These are phyloP conservation scores for Battus philenor DNA, from an alignment of 1,140 invertebrate species.

Conservation along the genomic window DNA sequence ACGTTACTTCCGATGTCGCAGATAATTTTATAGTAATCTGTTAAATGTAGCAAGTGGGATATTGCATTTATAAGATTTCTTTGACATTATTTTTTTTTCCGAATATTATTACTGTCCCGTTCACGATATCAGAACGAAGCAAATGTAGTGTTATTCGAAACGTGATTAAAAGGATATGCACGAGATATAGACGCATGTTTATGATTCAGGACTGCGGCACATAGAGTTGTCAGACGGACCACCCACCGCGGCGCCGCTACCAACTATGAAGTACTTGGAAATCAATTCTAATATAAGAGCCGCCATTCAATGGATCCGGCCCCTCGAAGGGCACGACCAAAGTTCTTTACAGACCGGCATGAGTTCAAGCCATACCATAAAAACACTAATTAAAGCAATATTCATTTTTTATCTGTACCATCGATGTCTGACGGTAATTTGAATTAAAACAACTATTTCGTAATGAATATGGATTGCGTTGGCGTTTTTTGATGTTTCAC, in stretches of 20 bases:
- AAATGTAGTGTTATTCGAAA: slow-evolving; percentile 66
- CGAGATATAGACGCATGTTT: slow-evolving; percentile 62
- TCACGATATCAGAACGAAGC: slow-evolving; percentile 48
- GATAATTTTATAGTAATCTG: no score
- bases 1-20: no score
- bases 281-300: slow-evolving; percentile 15
- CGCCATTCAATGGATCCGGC: slow-evolving; percentile 2
- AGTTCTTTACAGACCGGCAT: background rate
- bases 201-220: slow-evolving; percentile 31
- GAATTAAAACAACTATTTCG: slow-evolving; percentile 8
- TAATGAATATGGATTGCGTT: slow-evolving; percentile 11
- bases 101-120: no score
- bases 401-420: slow-evolving; percentile 7
- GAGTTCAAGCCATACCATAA: background rate
- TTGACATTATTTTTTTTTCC: no score
- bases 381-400: slow-evolving; percentile 2
- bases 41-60: no score
- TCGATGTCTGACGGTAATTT: background rate
- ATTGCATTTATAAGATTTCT: no score
- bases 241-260: slow-evolving; percentile 41
- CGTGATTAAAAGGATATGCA: slow-evolving; percentile 70
- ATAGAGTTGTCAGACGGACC: slow-evolving; percentile 67
- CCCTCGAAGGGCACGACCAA: background rate
- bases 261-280: slow-evolving; percentile 24
- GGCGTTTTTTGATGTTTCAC: slow-evolving; percentile 8